Evolutionary conservation across 2,797 vertebrate species (phyloP).

Genomic region (Alcedo atthis): DNA sequence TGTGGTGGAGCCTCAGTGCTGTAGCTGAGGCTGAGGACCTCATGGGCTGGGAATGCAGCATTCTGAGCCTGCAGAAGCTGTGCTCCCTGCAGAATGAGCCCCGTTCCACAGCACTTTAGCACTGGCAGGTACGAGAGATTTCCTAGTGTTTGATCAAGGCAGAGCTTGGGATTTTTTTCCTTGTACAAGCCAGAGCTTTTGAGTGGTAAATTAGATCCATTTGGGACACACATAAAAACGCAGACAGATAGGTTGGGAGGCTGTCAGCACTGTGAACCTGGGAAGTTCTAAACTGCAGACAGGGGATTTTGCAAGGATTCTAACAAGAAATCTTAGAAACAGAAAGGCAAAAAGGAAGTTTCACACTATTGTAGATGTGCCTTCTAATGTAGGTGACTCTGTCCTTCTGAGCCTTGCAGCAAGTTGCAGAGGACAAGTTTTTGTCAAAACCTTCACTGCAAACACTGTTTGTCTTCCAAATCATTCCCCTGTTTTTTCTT

Average conservation of each 20-base stretch:
- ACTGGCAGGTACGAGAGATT: background rate
- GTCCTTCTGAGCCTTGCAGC: background rate
- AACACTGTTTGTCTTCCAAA: background rate
- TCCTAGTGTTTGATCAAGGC: background rate
- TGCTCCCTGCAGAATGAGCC: background rate
- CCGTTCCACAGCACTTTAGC: background rate
- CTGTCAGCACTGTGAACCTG: background rate
- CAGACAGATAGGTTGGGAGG: background rate
- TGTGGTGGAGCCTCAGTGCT: background rate
- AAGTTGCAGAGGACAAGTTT: background rate
- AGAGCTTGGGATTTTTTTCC: background rate
- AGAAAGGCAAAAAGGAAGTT: background rate
- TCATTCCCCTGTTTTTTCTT: background rate
- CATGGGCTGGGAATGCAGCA: rapidly evolving
- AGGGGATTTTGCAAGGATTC: background rate
- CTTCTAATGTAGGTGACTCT: background rate
- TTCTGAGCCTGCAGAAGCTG: background rate
- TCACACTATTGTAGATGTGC: background rate
- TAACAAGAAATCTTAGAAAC: background rate
- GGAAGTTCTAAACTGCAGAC: background rate
- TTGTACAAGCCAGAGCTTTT: background rate
- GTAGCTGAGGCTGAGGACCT: background rate
- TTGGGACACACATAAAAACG: background rate
- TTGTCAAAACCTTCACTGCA: background rate
- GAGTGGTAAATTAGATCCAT: background rate